Percentiles rank a stretch among this genome's conserved stretches.
Evolutionary conservation across 2,113 vertebrate genomes (phyloP).

Genomic region (Ameiurus melas): DNA sequence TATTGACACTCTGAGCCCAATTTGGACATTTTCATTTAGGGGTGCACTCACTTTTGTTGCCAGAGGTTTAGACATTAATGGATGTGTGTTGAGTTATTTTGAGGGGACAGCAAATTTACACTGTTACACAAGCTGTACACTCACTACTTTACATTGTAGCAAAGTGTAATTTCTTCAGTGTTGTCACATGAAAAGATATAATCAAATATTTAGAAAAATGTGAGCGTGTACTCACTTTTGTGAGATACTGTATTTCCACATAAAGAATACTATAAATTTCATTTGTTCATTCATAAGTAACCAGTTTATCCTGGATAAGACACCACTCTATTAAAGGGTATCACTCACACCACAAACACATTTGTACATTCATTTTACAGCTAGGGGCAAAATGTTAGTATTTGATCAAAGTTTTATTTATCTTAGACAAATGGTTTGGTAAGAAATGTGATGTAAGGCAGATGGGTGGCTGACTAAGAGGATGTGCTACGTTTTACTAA

Average conservation of each 20-base stretch:
- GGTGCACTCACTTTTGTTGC: too few species aligned
- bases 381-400: background rate
- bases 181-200: too few species aligned
- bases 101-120: too few species aligned
- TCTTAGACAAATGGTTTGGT: slow-evolving; percentile 35
- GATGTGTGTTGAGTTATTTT: too few species aligned
- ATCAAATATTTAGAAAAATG: too few species aligned
- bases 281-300: background rate
- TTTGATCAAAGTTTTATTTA: background rate
- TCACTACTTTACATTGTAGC: too few species aligned
- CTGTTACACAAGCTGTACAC: too few species aligned
- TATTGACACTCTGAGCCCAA: too few species aligned
- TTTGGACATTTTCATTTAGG: too few species aligned
- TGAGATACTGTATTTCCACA: background rate
- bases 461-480: slow-evolving; percentile 32
- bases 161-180: too few species aligned
- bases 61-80: too few species aligned
- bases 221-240: too few species aligned
- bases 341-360: background rate
- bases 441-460: slow-evolving; percentile 44
- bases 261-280: background rate
- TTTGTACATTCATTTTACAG: background rate
- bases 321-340: background rate
- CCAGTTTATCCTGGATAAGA: background rate
- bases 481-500: background rate